These are phyloP conservation scores for Rotaria macrura DNA, from an alignment of 2,888 invertebrate species.

Conservation along the genomic window DNA sequence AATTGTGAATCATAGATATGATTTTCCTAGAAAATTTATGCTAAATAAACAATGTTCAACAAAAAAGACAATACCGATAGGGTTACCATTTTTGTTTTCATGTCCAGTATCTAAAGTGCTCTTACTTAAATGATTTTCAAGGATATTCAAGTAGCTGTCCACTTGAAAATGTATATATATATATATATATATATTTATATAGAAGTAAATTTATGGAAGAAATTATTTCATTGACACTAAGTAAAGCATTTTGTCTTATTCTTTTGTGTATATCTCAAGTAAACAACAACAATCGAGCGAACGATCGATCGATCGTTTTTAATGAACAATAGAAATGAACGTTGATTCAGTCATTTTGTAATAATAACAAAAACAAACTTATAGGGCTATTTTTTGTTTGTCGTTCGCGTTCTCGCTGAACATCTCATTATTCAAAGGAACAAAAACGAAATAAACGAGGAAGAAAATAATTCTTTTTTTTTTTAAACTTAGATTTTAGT, in stretches of 20 bases:
- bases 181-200: not conserved
- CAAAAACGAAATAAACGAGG: not conserved
- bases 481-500: not conserved
- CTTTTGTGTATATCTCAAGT: not conserved
- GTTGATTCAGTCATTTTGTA: not conserved
- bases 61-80: not conserved
- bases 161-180: no score
- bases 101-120: not conserved
- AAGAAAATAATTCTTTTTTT: not conserved
- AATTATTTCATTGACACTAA: not conserved
- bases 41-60: not conserved
- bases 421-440: not conserved
- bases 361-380: slow-evolving; percentile 15
- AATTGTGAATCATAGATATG: not conserved
- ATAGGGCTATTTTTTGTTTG: not conserved
- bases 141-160: slow-evolving; percentile 2
- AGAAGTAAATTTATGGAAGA: not conserved
- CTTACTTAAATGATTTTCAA: not conserved
- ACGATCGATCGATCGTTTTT: not conserved
- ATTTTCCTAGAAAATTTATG: not conserved
- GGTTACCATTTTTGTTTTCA: not conserved
- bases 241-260: not conserved
- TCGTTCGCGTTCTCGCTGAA: not conserved
- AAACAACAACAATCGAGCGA: not conserved
- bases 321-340: not conserved